A percentile compares a stretch with the other conserved stretches of the same genome.
Conservation (phyloP, 2,888 invertebrate genomes). For the Drosophila trichaetosa region DNA sequence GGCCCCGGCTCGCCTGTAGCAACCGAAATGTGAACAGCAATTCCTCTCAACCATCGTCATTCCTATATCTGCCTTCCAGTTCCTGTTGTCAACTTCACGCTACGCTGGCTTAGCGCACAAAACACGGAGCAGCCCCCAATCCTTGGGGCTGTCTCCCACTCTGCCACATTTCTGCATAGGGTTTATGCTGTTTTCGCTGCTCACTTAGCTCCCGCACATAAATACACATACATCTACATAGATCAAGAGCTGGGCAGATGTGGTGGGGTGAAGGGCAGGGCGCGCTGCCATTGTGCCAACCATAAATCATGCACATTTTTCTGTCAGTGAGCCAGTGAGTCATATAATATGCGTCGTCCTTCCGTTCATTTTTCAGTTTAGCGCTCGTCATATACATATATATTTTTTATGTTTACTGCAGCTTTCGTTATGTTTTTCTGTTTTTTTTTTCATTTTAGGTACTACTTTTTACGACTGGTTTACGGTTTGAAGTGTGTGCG, state of each 20-base stretch:
- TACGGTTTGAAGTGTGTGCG: constrained; percentile 64
- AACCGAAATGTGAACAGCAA: constrained; percentile 31
- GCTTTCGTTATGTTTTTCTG: constrained; percentile 53
- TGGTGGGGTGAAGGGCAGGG: neutral
- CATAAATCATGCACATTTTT: constrained; percentile 80
- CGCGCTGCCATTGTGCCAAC: constrained; percentile 63
- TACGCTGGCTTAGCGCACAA: constrained; percentile 56
- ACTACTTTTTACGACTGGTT: constrained; percentile 71
- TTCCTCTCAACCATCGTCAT: constrained; percentile 32
- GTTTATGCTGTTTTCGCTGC: constrained; percentile 43
- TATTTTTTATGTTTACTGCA: constrained; percentile 73
- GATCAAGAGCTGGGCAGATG: constrained; percentile 16
- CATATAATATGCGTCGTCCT: constrained; percentile 63
- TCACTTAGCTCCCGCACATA: constrained; percentile 35
- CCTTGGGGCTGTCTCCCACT: neutral
- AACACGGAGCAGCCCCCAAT: constrained; percentile 17
- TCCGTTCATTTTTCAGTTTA: constrained; percentile 63
- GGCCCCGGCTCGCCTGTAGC: constrained; percentile 6
- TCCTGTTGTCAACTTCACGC: constrained; percentile 53
- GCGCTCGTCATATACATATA: constrained; percentile 62
- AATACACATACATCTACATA: constrained; percentile 24
- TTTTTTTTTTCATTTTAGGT: constrained; percentile 40
- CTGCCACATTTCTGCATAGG: constrained; percentile 20
- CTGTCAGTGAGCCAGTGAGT: constrained; percentile 75
- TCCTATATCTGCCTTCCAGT: constrained; percentile 4